Evolutionary conservation across 2,888 invertebrate genomes (phyloP).

Genomic region (Abrostola triplasia): DNA sequence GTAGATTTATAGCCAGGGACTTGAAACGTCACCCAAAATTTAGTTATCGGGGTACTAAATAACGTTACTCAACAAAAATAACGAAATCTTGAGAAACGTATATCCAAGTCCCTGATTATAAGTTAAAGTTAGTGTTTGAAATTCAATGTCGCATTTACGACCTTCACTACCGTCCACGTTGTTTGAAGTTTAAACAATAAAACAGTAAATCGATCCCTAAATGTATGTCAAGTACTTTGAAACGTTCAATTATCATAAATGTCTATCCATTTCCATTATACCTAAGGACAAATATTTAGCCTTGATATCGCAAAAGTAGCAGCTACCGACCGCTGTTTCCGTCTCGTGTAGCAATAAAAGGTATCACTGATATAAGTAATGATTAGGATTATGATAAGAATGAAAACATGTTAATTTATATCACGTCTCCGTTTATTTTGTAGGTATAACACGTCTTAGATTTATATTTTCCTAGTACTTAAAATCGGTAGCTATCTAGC

Average conservation of each 20-base stretch:
- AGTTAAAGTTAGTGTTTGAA: not conserved
- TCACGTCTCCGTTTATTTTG: not conserved
- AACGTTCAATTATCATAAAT: constrained; percentile 22
- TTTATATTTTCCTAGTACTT: constrained; percentile 20
- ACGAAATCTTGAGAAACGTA: too few species aligned
- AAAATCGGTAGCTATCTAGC: constrained; percentile 8
- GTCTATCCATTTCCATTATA: constrained; percentile 5
- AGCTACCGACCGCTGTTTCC: constrained; percentile 8
- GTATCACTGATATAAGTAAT: constrained; percentile 5
- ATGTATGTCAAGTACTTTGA: constrained; percentile 28
- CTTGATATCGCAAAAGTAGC: constrained; percentile 12
- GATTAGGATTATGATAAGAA: constrained; percentile 23
- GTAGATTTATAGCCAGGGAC: too few species aligned
- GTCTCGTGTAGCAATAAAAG: constrained; percentile 1
- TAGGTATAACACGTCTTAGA: constrained; percentile 6
- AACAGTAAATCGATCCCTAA: constrained; percentile 1
- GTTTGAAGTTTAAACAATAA: not conserved
- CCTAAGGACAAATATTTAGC: not conserved
- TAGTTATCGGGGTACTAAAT: too few species aligned
- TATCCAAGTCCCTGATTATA: too few species aligned
- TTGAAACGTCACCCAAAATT: too few species aligned
- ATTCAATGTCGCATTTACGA: not conserved
- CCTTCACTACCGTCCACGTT: not conserved
- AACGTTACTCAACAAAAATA: too few species aligned
- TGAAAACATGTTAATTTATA: constrained; percentile 10